phyloP scores from a whole-genome alignment of 2,888 invertebrate genomes.

The Metalampra italica region DNA sequence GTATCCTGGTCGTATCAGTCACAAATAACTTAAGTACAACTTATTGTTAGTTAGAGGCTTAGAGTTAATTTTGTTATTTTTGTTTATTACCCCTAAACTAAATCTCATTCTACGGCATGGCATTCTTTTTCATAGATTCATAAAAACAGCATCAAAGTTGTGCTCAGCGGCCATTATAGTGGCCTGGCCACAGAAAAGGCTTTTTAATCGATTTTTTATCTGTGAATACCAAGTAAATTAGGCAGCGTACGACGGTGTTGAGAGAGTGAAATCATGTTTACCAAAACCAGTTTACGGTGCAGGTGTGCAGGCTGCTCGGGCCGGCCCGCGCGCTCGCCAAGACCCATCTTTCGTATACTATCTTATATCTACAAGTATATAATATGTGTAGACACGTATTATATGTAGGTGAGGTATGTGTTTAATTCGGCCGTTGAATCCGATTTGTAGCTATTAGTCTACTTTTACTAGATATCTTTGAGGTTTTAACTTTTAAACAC shows the following conservation, averaged over 20 bases:
- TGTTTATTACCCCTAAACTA: too few relatives aligned
- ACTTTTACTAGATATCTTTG: slow-evolving; percentile 1
- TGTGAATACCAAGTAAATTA: slow-evolving; percentile 20
- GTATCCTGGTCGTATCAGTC: too few relatives aligned
- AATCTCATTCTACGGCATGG: too few relatives aligned
- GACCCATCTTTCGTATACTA: slow-evolving; percentile 20
- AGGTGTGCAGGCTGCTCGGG: slow-evolving; percentile 50
- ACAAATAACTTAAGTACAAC: too few relatives aligned
- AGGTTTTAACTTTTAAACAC: neutral
- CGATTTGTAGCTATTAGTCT: neutral
- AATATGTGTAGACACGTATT: neutral
- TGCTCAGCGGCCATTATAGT: too few relatives aligned
- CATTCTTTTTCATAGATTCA: too few relatives aligned
- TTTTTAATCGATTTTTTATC: neutral
- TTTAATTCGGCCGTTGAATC: neutral
- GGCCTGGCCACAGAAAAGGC: neutral
- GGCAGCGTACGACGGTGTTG: slow-evolving; percentile 13
- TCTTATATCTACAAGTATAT: neutral
- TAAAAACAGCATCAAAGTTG: too few relatives aligned
- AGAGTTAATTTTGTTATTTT: too few relatives aligned
- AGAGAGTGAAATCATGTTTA: slow-evolving; percentile 67
- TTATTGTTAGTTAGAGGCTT: too few relatives aligned
- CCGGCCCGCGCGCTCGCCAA: slow-evolving; percentile 4
- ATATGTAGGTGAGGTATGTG: neutral
- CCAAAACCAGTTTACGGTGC: slow-evolving; percentile 64